These are phyloP conservation scores for Halcyon malimbica DNA, from an alignment of 2,113 vertebrate species.

Conservation along the genomic window DNA sequence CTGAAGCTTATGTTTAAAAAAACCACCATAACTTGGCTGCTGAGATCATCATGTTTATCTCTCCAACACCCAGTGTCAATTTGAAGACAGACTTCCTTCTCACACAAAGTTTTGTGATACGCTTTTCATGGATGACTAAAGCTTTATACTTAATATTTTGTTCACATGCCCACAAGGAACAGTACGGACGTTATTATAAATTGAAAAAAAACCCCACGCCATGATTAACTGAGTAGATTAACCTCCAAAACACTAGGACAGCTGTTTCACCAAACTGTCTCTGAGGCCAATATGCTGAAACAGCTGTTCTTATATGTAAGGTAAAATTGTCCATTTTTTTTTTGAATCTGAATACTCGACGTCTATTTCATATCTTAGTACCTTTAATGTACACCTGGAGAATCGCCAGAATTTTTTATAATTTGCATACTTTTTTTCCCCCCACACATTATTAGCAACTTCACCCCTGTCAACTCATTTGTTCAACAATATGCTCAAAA, in stretches of 20 bases:
- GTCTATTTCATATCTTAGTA: neutral
- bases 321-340: neutral
- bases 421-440: neutral
- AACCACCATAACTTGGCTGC: neutral
- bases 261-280: conserved; percentile 50
- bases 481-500: neutral
- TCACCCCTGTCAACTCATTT: neutral
- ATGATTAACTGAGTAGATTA: conserved; percentile 31
- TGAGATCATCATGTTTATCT: neutral
- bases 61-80: neutral
- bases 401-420: neutral
- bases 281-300: conserved; percentile 52
- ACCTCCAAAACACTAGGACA: conserved; percentile 34
- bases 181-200: neutral
- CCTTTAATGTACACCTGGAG: neutral
- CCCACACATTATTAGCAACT: neutral
- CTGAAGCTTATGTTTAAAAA: neutral
- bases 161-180: neutral
- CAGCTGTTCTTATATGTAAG: conserved; percentile 45
- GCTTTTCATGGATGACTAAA: neutral
- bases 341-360: neutral
- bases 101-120: neutral
- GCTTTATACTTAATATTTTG: neutral
- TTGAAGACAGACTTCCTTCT: neutral
- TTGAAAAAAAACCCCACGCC: neutral